Evolutionary conservation across 2,797 vertebrate genomes (phyloP).

Genomic region (Menidia menidia): DNA sequence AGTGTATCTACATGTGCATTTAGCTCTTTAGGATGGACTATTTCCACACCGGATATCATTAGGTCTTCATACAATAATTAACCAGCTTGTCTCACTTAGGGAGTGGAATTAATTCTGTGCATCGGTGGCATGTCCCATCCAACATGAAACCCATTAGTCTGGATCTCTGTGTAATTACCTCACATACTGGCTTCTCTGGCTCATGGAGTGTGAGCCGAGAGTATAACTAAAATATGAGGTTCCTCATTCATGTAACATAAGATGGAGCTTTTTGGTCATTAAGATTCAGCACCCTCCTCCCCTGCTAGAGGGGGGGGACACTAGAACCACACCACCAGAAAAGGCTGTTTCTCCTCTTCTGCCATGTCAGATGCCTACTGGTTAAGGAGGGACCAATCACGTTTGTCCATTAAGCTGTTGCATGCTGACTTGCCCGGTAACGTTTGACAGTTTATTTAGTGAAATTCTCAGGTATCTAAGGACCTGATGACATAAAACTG

Average conservation of each 20-base stretch:
- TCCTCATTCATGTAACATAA: slow-evolving; percentile 64
- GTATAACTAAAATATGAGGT: slow-evolving; percentile 62
- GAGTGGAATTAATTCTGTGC: slow-evolving; percentile 27
- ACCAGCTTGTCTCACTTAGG: slow-evolving; percentile 22
- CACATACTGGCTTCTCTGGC: slow-evolving; percentile 14
- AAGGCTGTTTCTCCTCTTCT: slow-evolving; percentile 12
- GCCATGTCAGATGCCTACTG: neutral
- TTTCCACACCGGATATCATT: slow-evolving; percentile 1
- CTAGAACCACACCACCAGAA: slow-evolving; percentile 33
- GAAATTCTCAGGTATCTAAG: too few relatives aligned
- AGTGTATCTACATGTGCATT: neutral
- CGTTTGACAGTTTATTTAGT: too few relatives aligned
- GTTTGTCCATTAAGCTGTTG: too few relatives aligned
- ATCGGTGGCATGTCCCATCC: slow-evolving; percentile 22
- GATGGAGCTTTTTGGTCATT: slow-evolving; percentile 48
- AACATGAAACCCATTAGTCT: slow-evolving; percentile 24
- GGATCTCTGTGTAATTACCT: slow-evolving; percentile 27
- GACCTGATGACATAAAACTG: too few relatives aligned
- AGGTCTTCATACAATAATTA: slow-evolving; percentile 30
- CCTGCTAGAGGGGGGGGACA: slow-evolving; percentile 29
- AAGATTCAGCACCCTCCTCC: slow-evolving; percentile 58
- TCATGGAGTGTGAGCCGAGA: slow-evolving; percentile 12
- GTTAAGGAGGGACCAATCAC: neutral
- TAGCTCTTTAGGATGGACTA: neutral
- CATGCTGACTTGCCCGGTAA: too few relatives aligned